Evolutionary conservation across 2,113 vertebrate genomes (phyloP).

Genomic region (Gasterosteus nipponicus): DNA sequence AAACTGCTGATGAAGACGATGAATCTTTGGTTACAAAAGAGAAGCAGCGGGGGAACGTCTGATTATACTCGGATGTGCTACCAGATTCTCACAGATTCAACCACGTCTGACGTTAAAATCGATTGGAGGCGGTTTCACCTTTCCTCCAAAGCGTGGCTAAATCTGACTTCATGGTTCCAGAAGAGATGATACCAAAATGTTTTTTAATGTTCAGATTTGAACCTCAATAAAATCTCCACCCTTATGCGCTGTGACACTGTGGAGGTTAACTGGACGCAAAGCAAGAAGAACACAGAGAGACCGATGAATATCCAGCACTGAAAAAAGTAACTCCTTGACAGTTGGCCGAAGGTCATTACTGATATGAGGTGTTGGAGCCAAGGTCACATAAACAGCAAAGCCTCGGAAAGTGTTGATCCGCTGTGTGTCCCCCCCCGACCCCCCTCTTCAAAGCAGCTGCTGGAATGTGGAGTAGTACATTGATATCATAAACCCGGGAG

Average conservation of each 20-base stretch:
- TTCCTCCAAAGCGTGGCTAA: neutral
- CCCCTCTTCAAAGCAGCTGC: slow-evolving; percentile 64
- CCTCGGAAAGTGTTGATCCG: slow-evolving; percentile 63
- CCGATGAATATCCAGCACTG: slow-evolving; percentile 6
- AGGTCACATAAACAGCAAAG: slow-evolving; percentile 68
- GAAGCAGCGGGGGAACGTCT: neutral
- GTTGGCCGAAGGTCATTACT: slow-evolving; percentile 51
- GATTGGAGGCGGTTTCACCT: slow-evolving; percentile 8
- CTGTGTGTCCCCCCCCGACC: slow-evolving; percentile 40
- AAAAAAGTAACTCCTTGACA: slow-evolving; percentile 22
- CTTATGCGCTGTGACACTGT: neutral
- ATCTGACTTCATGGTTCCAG: neutral
- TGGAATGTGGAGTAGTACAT: slow-evolving; percentile 41
- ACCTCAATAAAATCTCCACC: neutral
- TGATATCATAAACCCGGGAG: slow-evolving; percentile 49
- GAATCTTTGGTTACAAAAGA: slow-evolving; percentile 21
- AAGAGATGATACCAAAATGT: neutral
- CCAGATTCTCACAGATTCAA: neutral
- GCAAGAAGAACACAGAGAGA: neutral
- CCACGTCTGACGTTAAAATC: slow-evolving; percentile 3
- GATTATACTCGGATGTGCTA: neutral
- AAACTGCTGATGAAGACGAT: slow-evolving; percentile 29
- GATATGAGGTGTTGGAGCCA: slow-evolving; percentile 46
- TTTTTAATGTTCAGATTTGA: neutral
- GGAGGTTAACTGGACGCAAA: slow-evolving; percentile 23